phyloP scores from a whole-genome alignment of 2,113 vertebrate genomes.

The Laticauda laticaudata region DNA sequence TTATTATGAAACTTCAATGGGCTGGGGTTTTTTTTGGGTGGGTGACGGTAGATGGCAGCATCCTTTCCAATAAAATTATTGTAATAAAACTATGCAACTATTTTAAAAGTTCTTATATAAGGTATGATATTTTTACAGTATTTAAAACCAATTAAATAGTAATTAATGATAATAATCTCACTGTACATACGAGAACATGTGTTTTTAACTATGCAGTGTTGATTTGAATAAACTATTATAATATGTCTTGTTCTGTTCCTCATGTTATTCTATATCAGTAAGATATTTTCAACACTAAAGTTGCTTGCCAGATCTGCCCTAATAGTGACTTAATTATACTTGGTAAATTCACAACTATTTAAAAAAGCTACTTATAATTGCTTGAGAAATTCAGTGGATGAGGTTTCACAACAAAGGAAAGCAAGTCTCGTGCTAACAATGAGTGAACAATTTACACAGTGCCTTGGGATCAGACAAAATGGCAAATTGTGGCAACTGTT shows the following conservation, averaged over 20 bases:
- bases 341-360: not conserved
- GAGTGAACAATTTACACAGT: not conserved
- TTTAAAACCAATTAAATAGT: not conserved
- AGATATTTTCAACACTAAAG: not conserved
- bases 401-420: not conserved
- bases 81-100: not conserved
- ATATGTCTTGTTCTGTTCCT: not conserved
- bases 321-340: not conserved
- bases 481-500: not conserved
- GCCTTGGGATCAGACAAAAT: not conserved
- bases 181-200: not conserved
- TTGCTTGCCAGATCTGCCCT: not conserved
- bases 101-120: not conserved
- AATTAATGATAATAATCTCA: not conserved
- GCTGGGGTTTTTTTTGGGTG: not conserved
- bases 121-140: not conserved
- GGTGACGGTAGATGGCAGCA: not conserved
- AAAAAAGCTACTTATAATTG: not conserved
- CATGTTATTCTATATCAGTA: not conserved
- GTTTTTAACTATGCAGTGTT: not conserved
- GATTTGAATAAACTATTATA: not conserved
- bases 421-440: not conserved
- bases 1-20: not conserved
- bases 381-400: not conserved
- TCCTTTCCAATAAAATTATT: not conserved